Percentiles rank a stretch among this genome's conserved stretches.
These are phyloP conservation scores for Coelopa pilipes DNA, from an alignment of 2,888 invertebrate species.

Conservation along the genomic window DNA sequence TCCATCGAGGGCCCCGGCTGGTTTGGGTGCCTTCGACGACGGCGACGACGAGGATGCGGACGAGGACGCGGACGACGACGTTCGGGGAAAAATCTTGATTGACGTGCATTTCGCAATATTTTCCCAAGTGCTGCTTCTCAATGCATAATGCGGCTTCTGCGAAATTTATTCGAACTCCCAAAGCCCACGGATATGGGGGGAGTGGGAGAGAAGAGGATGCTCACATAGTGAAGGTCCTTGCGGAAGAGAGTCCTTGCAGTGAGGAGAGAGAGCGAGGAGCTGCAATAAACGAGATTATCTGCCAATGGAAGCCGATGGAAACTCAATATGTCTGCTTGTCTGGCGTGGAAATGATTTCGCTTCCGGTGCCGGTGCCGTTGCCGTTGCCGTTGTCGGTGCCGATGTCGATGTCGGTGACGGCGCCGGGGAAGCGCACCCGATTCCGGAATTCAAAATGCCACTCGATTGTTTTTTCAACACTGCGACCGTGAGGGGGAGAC, in stretches of 20 bases:
- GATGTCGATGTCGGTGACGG: too few relatives aligned
- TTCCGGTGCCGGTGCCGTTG: constrained; percentile 14
- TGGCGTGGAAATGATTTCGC: constrained; percentile 32
- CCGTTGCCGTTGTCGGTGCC: too few relatives aligned
- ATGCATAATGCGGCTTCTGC: constrained; percentile 15
- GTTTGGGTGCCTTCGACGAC: too few relatives aligned
- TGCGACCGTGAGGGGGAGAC: not conserved
- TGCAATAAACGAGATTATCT: constrained; percentile 22
- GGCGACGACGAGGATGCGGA: too few relatives aligned
- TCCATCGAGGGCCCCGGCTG: too few relatives aligned
- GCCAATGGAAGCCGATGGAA: constrained; percentile 10
- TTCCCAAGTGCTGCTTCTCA: constrained; percentile 20
- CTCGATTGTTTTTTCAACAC: constrained; percentile 24
- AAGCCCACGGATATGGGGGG: not conserved
- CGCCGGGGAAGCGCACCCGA: constrained; percentile 6
- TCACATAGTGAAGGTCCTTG: not conserved
- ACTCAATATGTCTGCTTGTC: constrained; percentile 35
- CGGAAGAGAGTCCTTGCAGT: not conserved
- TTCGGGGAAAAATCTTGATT: constrained; percentile 29
- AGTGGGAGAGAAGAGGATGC: not conserved
- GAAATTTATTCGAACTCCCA: constrained; percentile 12
- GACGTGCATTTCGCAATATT: constrained; percentile 29
- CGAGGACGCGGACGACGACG: not conserved
- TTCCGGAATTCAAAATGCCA: constrained; percentile 6
- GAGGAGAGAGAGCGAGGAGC: not conserved